phyloP scores from a whole-genome alignment of 2,888 invertebrate species.

The Phalera bucephala region DNA sequence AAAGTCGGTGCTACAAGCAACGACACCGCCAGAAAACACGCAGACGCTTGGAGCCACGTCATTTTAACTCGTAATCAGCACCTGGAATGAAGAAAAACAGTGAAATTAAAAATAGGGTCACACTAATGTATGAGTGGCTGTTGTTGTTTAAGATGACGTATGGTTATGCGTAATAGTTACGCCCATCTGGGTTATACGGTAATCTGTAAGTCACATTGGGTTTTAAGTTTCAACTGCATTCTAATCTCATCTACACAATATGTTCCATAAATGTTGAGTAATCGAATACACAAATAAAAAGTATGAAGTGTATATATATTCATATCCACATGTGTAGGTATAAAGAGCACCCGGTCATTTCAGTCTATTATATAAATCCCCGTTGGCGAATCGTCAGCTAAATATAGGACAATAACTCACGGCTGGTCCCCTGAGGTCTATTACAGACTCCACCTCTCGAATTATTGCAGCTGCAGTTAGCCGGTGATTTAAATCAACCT shows the following conservation, averaged over 20 bases:
- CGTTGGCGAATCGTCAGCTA: constrained; percentile 48
- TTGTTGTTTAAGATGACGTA: constrained; percentile 24
- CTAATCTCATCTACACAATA: constrained; percentile 22
- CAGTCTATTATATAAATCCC: constrained; percentile 50
- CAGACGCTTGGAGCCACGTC: constrained; percentile 53
- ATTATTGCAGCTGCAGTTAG: constrained; percentile 64
- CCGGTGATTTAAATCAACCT: constrained; percentile 58
- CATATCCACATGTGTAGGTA: constrained; percentile 8
- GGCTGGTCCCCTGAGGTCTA: constrained; percentile 49
- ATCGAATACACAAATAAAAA: too few species aligned
- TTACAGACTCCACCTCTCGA: constrained; percentile 55
- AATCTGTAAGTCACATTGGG: constrained; percentile 40
- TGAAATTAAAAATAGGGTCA: constrained; percentile 6
- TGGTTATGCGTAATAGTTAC: constrained; percentile 22
- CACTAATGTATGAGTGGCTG: constrained; percentile 4
- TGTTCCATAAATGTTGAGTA: constrained; percentile 32
- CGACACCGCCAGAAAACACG: constrained; percentile 55
- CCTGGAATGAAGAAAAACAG: constrained; percentile 60
- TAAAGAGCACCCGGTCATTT: constrained; percentile 11
- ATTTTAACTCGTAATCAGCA: constrained; percentile 57
- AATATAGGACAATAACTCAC: constrained; percentile 57
- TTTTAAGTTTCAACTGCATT: constrained; percentile 53
- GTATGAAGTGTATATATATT: neutral
- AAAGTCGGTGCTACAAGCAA: constrained; percentile 52
- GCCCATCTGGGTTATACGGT: constrained; percentile 37